These are phyloP conservation scores for Xanthorhoe spadicearia DNA, from an alignment of 2,888 invertebrate species.

Conservation along the genomic window DNA sequence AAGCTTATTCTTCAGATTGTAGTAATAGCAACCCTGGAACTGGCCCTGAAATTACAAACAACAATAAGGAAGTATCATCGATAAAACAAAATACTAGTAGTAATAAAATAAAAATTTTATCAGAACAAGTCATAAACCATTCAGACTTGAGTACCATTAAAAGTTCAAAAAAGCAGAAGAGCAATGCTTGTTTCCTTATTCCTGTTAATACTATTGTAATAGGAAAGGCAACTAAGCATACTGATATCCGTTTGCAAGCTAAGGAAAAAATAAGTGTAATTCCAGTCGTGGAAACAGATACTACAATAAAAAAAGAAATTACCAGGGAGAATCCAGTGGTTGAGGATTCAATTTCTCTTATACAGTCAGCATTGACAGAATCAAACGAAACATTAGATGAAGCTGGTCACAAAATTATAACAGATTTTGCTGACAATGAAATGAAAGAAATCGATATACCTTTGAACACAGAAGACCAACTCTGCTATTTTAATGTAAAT, in stretches of 20 bases:
- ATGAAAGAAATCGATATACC: neutral
- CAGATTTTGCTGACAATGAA: neutral
- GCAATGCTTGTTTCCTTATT: constrained; percentile 33
- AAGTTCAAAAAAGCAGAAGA: constrained; percentile 14
- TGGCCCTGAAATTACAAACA: constrained; percentile 18
- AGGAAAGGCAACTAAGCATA: constrained; percentile 13
- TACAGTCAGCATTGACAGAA: neutral
- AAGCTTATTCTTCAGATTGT: constrained; percentile 38
- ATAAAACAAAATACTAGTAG: constrained; percentile 17
- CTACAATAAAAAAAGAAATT: neutral
- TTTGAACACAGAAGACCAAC: neutral
- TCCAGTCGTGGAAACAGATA: neutral
- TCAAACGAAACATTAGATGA: constrained; percentile 2
- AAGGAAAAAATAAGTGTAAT: constrained; percentile 9
- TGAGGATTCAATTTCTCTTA: neutral
- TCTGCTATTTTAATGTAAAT: neutral
- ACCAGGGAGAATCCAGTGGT: neutral
- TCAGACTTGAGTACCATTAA: constrained; percentile 41
- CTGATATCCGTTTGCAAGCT: constrained; percentile 4
- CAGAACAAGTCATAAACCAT: constrained; percentile 51
- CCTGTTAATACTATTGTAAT: constrained; percentile 28
- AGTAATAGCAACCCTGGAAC: constrained; percentile 30
- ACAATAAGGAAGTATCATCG: constrained; percentile 15
- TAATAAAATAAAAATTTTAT: constrained; percentile 58
- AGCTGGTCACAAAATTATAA: constrained; percentile 1